Evolutionary conservation across 2,888 invertebrate genomes (phyloP), one percentile per base, ranked within the genome.

Genomic region (Pammene aurita): DNA sequence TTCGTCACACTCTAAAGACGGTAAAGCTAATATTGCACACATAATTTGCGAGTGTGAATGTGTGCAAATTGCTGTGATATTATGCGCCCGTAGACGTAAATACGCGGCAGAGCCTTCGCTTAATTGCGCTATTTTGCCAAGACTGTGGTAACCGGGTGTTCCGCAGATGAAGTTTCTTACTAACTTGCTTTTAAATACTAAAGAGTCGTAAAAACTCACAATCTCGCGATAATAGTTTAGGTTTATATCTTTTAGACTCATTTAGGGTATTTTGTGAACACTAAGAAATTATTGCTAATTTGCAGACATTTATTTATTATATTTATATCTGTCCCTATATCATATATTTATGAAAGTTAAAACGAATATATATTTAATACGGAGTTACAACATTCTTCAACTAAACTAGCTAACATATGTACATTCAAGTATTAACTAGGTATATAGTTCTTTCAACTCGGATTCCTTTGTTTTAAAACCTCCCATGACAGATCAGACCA

Each of bases 61-160:
- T 69, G 68, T 54, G 41, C 46, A 69, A 64, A 69, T 65, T 65
- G 54, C 63, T 46, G 41, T 48, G 64, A 65, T 69, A 65, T 60
- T 46, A 44, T 54, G 60, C 41, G 52, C 50, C n/a, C 52, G 57
- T 52, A 58, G 58, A 46, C 44, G 57, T 56, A 57, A 58, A 26
- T 58, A 35, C n/a, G 35, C 42, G 63, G 66, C 34, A 34, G 11
- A 64, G 58, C 14, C 63, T 16, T 52, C 48, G 35, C 57, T 46
- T 69, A 69, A 69, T 69, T 64, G 54, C 64, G 68, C 65, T 65
- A 65, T 69, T 65, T 48, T 57, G 52, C 52, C 52, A 64, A 60
- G 58, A 60, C 52, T 44, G 67, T n/a, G 62, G 48, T 62, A 18
- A 46, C 50, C 65, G 64, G 65, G 38, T 46, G 18, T 46, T 48